Percentiles rank a stretch among this genome's conserved stretches.
These are phyloP conservation scores for Tinea trinotella DNA, from an alignment of 2,888 invertebrate genomes.

Conservation along the genomic window DNA sequence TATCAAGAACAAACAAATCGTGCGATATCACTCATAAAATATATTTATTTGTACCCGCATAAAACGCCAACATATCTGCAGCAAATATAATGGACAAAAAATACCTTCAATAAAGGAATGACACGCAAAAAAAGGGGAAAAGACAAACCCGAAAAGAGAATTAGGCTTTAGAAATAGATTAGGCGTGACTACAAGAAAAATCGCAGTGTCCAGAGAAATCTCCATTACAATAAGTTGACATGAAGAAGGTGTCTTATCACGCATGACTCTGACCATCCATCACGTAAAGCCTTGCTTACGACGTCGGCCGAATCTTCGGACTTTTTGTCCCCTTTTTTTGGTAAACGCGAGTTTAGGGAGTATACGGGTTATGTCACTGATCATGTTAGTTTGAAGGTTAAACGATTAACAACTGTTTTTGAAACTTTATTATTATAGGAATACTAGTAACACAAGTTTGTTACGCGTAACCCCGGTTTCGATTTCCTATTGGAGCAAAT, in stretches of 20 bases:
- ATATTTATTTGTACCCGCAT: too few species aligned
- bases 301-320: conserved; percentile 2
- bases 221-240: not conserved
- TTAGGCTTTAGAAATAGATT: conserved; percentile 7
- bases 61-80: not conserved
- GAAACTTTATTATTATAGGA: too few species aligned
- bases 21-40: too few species aligned
- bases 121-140: not conserved
- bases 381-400: not conserved
- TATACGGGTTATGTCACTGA: not conserved
- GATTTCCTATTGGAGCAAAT: too few species aligned
- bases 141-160: not conserved
- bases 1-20: too few species aligned
- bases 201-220: not conserved
- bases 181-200: conserved; percentile 1
- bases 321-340: conserved; percentile 2
- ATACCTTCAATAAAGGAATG: not conserved
- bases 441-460: too few species aligned
- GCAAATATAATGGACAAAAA: too few species aligned
- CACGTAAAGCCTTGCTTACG: conserved; percentile 7
- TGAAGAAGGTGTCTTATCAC: conserved; percentile 10
- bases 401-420: too few species aligned
- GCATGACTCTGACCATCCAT: not conserved
- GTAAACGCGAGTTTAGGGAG: too few species aligned
- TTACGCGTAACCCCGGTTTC: too few species aligned